Conservation (phyloP, 2,888 invertebrate species). For the Platynereis dumerilii region DNA sequence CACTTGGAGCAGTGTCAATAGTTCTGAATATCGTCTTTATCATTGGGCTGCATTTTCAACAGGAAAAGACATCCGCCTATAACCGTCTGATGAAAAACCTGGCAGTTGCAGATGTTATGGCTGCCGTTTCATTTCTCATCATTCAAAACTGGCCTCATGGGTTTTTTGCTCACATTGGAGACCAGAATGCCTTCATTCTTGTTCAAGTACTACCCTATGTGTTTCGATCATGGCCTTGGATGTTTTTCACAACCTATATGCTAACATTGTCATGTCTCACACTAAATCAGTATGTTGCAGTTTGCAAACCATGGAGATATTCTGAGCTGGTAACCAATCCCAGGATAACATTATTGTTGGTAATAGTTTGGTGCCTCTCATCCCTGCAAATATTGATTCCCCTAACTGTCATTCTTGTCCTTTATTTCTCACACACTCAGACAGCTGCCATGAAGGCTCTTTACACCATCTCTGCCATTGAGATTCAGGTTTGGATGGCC, state of each 20-base stretch:
- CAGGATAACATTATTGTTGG: slow-evolving; percentile 11
- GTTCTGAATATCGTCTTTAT: slow-evolving; percentile 6
- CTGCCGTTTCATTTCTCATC: slow-evolving; percentile 30
- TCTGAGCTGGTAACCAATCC: slow-evolving; percentile 12
- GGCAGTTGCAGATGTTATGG: slow-evolving; percentile 14
- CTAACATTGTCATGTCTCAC: slow-evolving; percentile 33
- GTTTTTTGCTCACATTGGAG: slow-evolving; percentile 23
- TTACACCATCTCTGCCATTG: slow-evolving; percentile 25
- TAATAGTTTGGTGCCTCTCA: slow-evolving; percentile 31
- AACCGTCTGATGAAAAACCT: not conserved
- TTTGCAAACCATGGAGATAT: slow-evolving; percentile 33
- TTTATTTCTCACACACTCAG: slow-evolving; percentile 19
- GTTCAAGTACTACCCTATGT: slow-evolving; percentile 26
- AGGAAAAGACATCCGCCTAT: not conserved
- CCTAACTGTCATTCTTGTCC: slow-evolving; percentile 20
- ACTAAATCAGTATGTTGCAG: slow-evolving; percentile 35
- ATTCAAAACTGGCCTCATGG: slow-evolving; percentile 30
- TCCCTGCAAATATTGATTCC: slow-evolving; percentile 35
- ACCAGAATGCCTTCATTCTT: slow-evolving; percentile 20
- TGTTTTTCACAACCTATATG: slow-evolving; percentile 36
- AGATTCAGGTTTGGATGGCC: slow-evolving; percentile 37
- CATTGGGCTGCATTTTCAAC: not conserved
- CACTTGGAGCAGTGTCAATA: not conserved
- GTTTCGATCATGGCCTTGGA: slow-evolving; percentile 33
- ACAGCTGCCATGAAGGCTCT: slow-evolving; percentile 19